Evolutionary conservation across 2,113 vertebrate species (phyloP).

Genomic region (Hemibagrus wyckioides): DNA sequence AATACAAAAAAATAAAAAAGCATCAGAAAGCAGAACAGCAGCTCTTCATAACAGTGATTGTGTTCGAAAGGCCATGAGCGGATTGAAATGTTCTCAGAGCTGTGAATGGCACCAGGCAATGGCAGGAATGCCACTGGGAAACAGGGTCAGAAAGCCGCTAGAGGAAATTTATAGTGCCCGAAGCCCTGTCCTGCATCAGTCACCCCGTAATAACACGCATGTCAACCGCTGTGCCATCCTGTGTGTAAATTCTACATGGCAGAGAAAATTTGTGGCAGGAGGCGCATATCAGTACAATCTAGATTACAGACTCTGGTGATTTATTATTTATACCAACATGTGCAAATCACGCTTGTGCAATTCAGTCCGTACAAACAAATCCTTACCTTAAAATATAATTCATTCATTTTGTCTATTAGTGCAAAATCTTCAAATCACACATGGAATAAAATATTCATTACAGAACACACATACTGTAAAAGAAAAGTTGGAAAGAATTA

Average conservation of each 20-base stretch:
- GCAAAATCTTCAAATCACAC: background rate
- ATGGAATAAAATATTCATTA: background rate
- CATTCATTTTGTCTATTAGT: background rate
- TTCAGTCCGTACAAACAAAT: background rate
- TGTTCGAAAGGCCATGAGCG: constrained; percentile 49
- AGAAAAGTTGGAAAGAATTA: background rate
- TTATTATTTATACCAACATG: constrained; percentile 8
- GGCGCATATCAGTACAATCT: background rate
- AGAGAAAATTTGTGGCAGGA: constrained; percentile 30
- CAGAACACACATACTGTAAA: too few species aligned
- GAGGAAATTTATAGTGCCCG: constrained; percentile 76
- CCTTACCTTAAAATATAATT: background rate
- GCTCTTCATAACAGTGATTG: constrained; percentile 57
- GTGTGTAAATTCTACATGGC: constrained; percentile 57
- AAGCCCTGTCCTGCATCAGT: constrained; percentile 72
- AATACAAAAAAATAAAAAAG: background rate
- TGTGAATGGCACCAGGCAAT: constrained; percentile 56
- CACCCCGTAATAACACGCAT: constrained; percentile 70
- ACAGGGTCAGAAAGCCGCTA: constrained; percentile 58
- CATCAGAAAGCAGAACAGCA: constrained; percentile 46
- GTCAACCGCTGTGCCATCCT: constrained; percentile 60
- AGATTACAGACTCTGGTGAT: background rate
- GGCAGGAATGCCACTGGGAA: constrained; percentile 38
- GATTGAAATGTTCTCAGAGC: constrained; percentile 53
- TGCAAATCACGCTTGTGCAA: background rate